Conservation (phyloP, 2,113 vertebrate species). For the Seriola dumerili region DNA sequence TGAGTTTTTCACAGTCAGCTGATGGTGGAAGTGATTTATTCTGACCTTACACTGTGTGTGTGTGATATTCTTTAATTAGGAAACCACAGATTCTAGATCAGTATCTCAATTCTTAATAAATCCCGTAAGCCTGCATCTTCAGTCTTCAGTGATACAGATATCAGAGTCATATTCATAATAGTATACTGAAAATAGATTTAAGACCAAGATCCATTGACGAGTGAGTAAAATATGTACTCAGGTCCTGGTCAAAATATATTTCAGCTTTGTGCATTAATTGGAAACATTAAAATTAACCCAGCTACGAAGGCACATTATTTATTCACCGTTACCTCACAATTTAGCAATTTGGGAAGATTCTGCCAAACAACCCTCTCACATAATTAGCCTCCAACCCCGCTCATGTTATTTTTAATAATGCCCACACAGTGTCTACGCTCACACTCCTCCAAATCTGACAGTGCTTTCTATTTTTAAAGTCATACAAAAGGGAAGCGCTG, state of each 20-base stretch:
- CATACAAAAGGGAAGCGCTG: conserved; percentile 31
- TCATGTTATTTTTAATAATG: conserved; percentile 14
- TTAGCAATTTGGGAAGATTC: conserved; percentile 10
- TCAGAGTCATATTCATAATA: not conserved
- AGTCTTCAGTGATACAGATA: not conserved
- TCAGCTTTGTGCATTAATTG: not conserved
- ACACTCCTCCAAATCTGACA: conserved; percentile 24
- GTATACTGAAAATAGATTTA: not conserved
- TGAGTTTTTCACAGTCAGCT: conserved; percentile 16
- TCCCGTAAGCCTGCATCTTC: not conserved
- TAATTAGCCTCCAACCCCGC: not conserved
- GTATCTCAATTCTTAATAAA: not conserved
- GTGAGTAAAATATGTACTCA: not conserved
- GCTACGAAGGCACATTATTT: not conserved
- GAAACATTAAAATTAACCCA: not conserved
- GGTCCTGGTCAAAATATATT: not conserved
- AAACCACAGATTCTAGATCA: conserved; percentile 14
- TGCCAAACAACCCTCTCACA: not conserved
- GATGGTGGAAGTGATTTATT: conserved; percentile 29
- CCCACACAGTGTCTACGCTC: conserved; percentile 1
- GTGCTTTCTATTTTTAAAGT: conserved; percentile 48
- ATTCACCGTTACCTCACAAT: conserved; percentile 14
- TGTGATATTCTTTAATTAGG: conserved; percentile 11
- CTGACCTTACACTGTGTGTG: conserved; percentile 13
- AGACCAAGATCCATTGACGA: not conserved